Base-by-base conservation (phyloP, 1,140 invertebrate genomes). In the Uloborus diversus region DNA sequence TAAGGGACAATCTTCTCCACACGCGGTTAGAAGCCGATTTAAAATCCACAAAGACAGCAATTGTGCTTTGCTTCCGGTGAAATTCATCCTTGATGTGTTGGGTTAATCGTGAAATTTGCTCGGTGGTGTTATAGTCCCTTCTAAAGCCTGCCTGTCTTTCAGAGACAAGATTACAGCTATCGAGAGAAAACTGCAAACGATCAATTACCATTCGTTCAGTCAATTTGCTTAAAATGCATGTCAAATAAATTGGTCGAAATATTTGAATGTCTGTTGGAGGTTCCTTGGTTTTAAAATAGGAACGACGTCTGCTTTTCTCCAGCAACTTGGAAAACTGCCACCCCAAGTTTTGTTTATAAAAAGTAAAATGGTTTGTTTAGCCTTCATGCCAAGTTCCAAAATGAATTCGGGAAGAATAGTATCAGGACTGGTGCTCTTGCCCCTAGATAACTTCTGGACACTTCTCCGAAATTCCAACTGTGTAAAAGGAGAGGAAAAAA, bases 61-160 rank as follows among this genome's bases (percentile, higher is more conserved):
- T 20, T 4, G 57, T 9, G 27, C 57, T 61, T 32, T 64, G 30
- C 32, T 35, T 64, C 17, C n/a, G 13, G 37, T 64, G 61, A 64
- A 64, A 64, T 5, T 32, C 32, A 35, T 64, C 61, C 4, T 64
- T 64, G 20, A 23, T 35, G 11, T 11, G 20, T 20, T 64, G 61
- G 9, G 30, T 4, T 20, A 64, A 35, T 5, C 30, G n/a, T 5
- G 17, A 4, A 37, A 37, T 23, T 35, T 64, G 61, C 25, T 35
- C 20, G 4, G 17, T 64, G 37, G 61, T 57, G 20, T 23, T 64
- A 11, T 23, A 35, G 4, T 35, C 4, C 33, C 4, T 23, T 64
- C 61, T 64, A 64, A 64, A 35, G 3, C 61, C 61, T 17, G 30
- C 61, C 20, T 64, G 61, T 23, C 61, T 33, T 11, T 64, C 61